Evolutionary conservation across 2,797 vertebrate species (phyloP).

Genomic region (Pantherophis vulpinus): DNA sequence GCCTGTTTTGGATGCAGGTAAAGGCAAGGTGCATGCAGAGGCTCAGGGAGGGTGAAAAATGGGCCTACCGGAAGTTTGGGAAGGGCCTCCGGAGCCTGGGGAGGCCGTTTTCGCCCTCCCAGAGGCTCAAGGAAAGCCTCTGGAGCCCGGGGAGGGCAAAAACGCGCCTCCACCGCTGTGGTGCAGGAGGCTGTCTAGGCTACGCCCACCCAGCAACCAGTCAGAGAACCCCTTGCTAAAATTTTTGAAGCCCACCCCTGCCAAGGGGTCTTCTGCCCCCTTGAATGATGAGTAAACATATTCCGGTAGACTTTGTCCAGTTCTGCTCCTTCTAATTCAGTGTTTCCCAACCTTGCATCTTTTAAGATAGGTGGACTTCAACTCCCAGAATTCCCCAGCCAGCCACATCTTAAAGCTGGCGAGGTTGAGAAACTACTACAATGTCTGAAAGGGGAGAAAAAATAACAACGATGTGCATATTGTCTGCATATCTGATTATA

Average conservation of each 20-base stretch:
- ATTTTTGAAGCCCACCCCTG: too few species aligned
- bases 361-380: neutral
- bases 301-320: neutral
- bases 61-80: too few species aligned
- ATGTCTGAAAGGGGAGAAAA: neutral
- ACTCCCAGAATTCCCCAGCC: neutral
- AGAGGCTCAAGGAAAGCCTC: too few species aligned
- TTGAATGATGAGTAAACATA: neutral
- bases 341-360: neutral
- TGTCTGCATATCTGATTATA: neutral
- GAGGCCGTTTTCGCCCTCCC: too few species aligned
- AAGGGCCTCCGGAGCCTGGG: too few species aligned
- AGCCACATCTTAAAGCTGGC: neutral
- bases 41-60: too few species aligned
- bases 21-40: rapidly evolving
- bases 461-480: neutral
- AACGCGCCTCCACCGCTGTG: too few species aligned
- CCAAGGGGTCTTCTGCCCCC: neutral
- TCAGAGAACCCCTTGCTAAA: too few species aligned
- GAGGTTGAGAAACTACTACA: neutral
- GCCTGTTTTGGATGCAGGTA: too few species aligned
- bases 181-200: too few species aligned
- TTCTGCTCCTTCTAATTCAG: neutral
- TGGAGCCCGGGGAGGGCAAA: too few species aligned
- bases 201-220: too few species aligned